Conservation (phyloP, 2,888 invertebrate genomes). For the Tanaodytes sp. region DNA sequence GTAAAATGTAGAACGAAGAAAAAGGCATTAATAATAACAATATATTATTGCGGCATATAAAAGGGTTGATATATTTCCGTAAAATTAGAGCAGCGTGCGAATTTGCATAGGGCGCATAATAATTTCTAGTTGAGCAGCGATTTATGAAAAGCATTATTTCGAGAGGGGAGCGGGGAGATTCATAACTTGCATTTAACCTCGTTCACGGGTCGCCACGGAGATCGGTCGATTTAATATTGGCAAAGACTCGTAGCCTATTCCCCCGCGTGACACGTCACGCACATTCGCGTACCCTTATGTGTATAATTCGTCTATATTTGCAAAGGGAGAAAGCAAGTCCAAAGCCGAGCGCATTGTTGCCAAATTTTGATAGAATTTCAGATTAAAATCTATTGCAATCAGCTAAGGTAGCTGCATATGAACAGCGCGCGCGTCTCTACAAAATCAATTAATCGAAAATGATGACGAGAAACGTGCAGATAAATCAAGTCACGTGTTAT, state of each 20-base stretch:
- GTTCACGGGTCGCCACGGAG: constrained; percentile 56
- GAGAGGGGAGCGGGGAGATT: constrained; percentile 31
- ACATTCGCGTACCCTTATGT: constrained; percentile 63
- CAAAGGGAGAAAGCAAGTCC: constrained; percentile 50
- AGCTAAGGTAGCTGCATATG: constrained; percentile 14
- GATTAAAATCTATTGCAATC: constrained; percentile 19
- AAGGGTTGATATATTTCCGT: constrained; percentile 47
- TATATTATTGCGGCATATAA: constrained; percentile 42
- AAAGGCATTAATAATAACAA: constrained; percentile 36
- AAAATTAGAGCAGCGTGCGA: constrained; percentile 46
- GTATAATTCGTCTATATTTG: constrained; percentile 58
- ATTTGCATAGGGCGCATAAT: constrained; percentile 53
- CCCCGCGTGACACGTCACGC: constrained; percentile 61
- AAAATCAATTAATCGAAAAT: constrained; percentile 16
- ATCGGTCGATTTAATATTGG: constrained; percentile 63
- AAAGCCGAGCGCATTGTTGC: constrained; percentile 28
- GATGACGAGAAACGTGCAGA: constrained; percentile 6
- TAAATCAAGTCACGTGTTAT: not conserved
- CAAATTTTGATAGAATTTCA: constrained; percentile 24
- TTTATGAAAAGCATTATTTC: constrained; percentile 53
- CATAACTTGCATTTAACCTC: constrained; percentile 60
- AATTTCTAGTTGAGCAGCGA: constrained; percentile 52
- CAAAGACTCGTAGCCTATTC: constrained; percentile 56
- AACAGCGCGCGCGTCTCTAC: no score
- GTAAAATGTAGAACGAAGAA: no score